Conservation (phyloP, 2,888 invertebrate genomes). For the Heliconius erato region DNA sequence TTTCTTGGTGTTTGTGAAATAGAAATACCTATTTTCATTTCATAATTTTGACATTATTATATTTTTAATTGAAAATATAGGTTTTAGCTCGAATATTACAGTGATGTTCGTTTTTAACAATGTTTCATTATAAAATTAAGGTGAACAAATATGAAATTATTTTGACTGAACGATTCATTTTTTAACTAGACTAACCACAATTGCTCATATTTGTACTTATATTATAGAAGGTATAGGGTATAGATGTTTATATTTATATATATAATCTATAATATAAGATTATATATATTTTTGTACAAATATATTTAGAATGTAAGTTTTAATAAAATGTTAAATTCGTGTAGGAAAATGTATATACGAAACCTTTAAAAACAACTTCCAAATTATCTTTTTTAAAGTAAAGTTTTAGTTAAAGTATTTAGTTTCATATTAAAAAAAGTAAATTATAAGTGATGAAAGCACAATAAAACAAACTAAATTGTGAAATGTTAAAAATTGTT, state of each 20-base stretch:
- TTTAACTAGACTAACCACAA: constrained; percentile 5
- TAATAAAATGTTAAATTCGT: neutral
- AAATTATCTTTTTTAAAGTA: neutral
- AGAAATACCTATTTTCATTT: neutral
- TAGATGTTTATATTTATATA: neutral
- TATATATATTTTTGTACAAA: constrained; percentile 18
- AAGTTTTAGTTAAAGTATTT: too few species aligned
- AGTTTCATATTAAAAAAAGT: neutral
- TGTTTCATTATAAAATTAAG: neutral
- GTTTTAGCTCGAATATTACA: neutral
- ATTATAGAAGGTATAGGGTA: constrained; percentile 20
- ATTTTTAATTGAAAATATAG: neutral
- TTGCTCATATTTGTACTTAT: constrained; percentile 30
- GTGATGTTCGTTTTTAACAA: neutral
- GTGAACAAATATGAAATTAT: neutral
- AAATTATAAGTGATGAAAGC: neutral
- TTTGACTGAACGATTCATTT: constrained; percentile 4
- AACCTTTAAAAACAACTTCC: neutral
- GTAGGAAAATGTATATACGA: neutral
- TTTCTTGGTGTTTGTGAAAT: constrained; percentile 11
- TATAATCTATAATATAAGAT: constrained; percentile 27
- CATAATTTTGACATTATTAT: neutral
- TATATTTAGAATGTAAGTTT: neutral
- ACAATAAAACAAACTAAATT: neutral
- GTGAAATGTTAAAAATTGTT: too few species aligned